These are phyloP conservation scores for Colletes collaris DNA, from an alignment of 2,888 invertebrate species.

Conservation along the genomic window DNA sequence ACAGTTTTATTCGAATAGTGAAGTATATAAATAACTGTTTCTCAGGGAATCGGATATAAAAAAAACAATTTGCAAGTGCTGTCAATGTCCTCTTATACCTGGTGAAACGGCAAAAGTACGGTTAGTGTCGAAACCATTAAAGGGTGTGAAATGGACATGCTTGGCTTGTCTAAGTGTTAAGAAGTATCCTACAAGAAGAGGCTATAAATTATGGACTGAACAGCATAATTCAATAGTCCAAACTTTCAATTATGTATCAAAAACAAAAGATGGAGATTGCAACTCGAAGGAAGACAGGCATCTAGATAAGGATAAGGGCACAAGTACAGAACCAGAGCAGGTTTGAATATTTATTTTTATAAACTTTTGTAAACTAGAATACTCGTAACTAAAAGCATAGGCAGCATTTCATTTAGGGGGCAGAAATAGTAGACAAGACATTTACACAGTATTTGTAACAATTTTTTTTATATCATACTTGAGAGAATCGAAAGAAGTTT, in stretches of 20 bases:
- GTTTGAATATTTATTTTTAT: too few species aligned
- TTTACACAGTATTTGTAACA: too few species aligned
- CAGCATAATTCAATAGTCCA: slow-evolving; percentile 84
- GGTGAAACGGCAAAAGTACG: slow-evolving; percentile 84
- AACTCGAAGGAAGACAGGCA: neutral
- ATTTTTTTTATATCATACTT: too few species aligned
- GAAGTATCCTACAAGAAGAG: slow-evolving; percentile 80
- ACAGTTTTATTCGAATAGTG: neutral
- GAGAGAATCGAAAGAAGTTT: too few species aligned
- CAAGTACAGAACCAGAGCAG: too few species aligned
- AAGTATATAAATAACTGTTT: neutral
- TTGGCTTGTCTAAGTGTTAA: slow-evolving; percentile 81
- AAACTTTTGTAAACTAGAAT: too few species aligned
- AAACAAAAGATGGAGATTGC: slow-evolving; percentile 28
- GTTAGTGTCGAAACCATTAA: slow-evolving; percentile 83
- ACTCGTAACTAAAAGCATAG: too few species aligned
- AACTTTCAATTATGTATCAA: slow-evolving; percentile 81
- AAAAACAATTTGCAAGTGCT: slow-evolving; percentile 86
- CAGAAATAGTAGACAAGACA: too few species aligned
- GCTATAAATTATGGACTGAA: slow-evolving; percentile 85
- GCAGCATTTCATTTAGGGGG: too few species aligned
- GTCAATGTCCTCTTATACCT: slow-evolving; percentile 84
- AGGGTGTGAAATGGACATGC: slow-evolving; percentile 84
- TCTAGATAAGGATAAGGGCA: neutral
- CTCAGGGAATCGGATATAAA: slow-evolving; percentile 86